phyloP scores from a whole-genome alignment of 30 jellyfish, hydroid and myxozoan species.

The Nemopilema nomurai region DNA sequence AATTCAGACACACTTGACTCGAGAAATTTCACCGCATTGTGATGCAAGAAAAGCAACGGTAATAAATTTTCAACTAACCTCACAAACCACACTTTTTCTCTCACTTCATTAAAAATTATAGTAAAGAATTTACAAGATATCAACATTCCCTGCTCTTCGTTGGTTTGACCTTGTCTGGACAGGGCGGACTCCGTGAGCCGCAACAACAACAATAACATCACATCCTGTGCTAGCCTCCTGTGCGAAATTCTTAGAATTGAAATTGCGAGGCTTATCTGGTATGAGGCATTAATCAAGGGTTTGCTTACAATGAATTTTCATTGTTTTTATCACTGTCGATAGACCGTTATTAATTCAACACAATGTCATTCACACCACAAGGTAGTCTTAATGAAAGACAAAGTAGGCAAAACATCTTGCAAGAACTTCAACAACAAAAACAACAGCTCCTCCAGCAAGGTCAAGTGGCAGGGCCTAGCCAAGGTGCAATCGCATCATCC shows the following conservation, averaged over 20 bases:
- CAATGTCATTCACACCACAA: constrained; percentile 43
- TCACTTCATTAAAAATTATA: background rate
- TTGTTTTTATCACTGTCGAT: too few relatives aligned
- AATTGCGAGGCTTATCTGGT: background rate
- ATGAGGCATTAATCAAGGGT: too few relatives aligned
- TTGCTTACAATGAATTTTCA: too few relatives aligned
- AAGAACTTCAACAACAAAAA: constrained; percentile 87
- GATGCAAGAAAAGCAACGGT: too few relatives aligned
- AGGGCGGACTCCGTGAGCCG: background rate
- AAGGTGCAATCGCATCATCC: constrained; percentile 8
- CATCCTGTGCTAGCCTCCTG: background rate
- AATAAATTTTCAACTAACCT: too few relatives aligned
- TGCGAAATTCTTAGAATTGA: background rate
- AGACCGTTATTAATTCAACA: background rate
- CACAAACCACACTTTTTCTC: too few relatives aligned
- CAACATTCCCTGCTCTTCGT: too few relatives aligned
- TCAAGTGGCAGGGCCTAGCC: constrained; percentile 14
- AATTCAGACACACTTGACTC: too few relatives aligned
- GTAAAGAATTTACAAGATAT: too few relatives aligned
- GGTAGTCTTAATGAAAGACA: constrained; percentile 54
- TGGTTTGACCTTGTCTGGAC: too few relatives aligned
- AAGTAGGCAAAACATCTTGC: constrained; percentile 88
- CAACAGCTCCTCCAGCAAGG: constrained; percentile 87
- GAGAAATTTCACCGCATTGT: too few relatives aligned
- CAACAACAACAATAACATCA: background rate